phyloP scores from a whole-genome alignment of 2,113 vertebrate species.

The Lycaon pictus region DNA sequence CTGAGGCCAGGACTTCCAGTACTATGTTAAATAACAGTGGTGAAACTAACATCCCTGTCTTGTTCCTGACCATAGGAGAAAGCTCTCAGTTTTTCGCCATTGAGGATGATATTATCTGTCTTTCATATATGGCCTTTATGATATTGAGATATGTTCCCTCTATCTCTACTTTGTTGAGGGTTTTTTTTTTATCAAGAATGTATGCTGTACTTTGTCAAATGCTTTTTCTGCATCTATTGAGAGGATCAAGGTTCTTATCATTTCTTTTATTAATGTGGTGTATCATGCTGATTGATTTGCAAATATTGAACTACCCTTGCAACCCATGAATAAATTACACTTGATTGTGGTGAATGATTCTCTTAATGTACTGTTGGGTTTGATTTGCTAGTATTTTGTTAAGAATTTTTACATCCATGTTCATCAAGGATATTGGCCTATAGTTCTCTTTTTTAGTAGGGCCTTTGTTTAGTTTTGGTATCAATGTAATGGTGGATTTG shows the following conservation, averaged over 20 bases:
- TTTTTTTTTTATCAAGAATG: neutral
- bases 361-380: neutral
- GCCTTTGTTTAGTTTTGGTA: neutral
- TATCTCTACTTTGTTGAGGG: neutral
- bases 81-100: neutral
- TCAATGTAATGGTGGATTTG: neutral
- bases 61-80: neutral
- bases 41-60: neutral
- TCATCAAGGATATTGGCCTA: no score
- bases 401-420: no score
- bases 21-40: neutral
- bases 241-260: neutral
- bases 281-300: neutral
- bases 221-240: neutral
- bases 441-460: no score
- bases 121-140: neutral
- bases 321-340: neutral
- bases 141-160: neutral
- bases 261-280: neutral
- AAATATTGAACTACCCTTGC: neutral
- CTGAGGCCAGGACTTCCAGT: neutral
- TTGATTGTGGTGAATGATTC: neutral
- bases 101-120: neutral
- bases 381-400: neutral
- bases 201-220: neutral